Conservation (phyloP, 2,888 invertebrate species). For the Oligia fasciuncula region DNA sequence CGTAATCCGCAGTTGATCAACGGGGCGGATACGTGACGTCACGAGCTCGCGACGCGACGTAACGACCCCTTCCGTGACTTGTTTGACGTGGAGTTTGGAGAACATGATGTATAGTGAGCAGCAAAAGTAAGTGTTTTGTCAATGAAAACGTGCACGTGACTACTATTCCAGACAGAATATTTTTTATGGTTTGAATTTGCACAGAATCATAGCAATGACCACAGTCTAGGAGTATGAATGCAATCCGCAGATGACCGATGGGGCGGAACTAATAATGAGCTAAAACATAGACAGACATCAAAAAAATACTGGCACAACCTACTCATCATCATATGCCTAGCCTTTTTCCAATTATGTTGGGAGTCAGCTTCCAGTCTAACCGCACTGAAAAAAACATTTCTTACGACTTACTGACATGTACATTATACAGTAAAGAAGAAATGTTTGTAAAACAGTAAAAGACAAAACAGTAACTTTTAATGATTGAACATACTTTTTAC, state of each 20-base stretch:
- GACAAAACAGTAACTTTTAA: no score
- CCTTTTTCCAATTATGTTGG: no score
- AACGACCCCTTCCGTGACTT: slow-evolving; percentile 65
- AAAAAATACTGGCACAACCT: background rate
- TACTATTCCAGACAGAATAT: background rate
- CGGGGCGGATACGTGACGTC: slow-evolving; percentile 73
- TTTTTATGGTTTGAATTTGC: background rate
- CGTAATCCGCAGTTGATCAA: slow-evolving; percentile 77
- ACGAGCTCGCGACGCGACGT: slow-evolving; percentile 64
- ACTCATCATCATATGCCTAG: no score
- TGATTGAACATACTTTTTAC: no score
- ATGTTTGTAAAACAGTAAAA: no score
- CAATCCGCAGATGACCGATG: background rate
- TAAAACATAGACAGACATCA: background rate
- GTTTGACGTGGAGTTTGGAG: slow-evolving; percentile 58
- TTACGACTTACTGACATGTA: no score
- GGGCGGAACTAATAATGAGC: background rate
- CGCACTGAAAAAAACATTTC: no score
- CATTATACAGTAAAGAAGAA: no score
- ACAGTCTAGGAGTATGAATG: background rate
- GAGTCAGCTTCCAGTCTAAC: no score
- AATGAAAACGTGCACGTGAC: background rate
- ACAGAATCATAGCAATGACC: no score
- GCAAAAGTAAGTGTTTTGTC: background rate
- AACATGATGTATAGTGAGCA: slow-evolving; percentile 11